These are phyloP conservation scores for Typhlichthys subterraneus DNA, from an alignment of 2,797 vertebrate genomes.

Conservation along the genomic window DNA sequence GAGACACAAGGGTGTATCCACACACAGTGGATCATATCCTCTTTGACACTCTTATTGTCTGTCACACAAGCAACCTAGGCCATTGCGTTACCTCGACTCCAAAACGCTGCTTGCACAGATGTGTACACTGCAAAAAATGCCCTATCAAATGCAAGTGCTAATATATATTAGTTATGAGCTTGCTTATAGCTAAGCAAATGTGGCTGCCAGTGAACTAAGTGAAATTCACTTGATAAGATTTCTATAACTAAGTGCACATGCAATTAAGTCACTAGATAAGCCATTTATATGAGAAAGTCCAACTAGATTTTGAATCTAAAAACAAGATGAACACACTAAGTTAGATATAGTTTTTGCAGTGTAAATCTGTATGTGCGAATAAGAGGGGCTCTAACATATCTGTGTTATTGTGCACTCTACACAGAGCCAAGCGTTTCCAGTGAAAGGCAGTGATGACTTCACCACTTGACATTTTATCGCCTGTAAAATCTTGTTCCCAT, in stretches of 20 bases:
- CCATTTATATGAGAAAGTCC: no score
- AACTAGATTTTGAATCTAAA: no score
- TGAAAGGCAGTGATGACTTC: constrained; percentile 5
- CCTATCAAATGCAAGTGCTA: no score
- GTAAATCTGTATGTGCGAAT: constrained; percentile 22
- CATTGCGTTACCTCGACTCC: background rate
- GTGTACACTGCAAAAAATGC: background rate
- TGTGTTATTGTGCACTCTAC: background rate
- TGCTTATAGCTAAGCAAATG: no score
- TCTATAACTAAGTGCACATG: no score
- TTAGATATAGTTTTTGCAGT: no score
- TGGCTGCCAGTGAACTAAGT: no score
- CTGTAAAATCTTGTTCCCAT: constrained; percentile 3
- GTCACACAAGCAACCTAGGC: constrained; percentile 4
- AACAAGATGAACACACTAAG: no score
- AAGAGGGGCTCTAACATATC: no score
- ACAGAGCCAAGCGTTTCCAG: background rate
- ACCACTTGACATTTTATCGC: constrained; percentile 27
- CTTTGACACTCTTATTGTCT: constrained; percentile 1
- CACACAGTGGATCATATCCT: background rate
- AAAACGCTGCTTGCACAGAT: background rate
- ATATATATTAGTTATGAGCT: no score
- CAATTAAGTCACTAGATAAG: no score
- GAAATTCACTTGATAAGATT: no score
- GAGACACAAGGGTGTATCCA: constrained; percentile 7